Percentiles rank a stretch among this genome's conserved stretches.
phyloP scores from a whole-genome alignment of 2,113 vertebrate species.

The Myxocyprinus asiaticus region DNA sequence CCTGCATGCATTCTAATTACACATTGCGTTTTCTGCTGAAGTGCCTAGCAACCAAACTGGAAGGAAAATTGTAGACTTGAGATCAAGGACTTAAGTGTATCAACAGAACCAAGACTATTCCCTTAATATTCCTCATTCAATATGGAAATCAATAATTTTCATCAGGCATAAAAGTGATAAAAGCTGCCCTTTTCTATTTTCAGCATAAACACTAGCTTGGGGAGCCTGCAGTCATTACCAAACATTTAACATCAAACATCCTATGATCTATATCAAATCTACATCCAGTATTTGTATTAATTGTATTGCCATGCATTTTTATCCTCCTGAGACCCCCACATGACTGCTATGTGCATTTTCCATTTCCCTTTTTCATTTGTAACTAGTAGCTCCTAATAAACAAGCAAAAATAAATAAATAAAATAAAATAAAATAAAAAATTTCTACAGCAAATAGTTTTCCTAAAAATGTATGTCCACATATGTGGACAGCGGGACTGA shows the following conservation, averaged over 20 bases:
- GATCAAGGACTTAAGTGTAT: conserved; percentile 18
- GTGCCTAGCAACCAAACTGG: conserved; percentile 26
- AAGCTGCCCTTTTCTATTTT: conserved; percentile 14
- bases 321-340: too few relatives aligned
- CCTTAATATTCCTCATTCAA: conserved; percentile 16
- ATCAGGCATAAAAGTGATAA: background rate
- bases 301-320: too few relatives aligned
- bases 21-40: conserved; percentile 15
- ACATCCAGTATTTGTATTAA: too few relatives aligned
- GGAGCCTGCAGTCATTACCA: background rate
- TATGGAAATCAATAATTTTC: conserved; percentile 34
- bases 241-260: background rate
- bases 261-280: background rate
- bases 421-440: too few relatives aligned
- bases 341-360: too few relatives aligned
- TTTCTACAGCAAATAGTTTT: too few relatives aligned
- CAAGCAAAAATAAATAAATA: too few relatives aligned
- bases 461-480: too few relatives aligned
- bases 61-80: background rate
- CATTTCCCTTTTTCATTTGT: too few relatives aligned
- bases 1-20: conserved; percentile 13
- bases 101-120: background rate
- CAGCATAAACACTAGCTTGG: background rate
- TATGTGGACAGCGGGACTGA: too few relatives aligned
- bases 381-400: too few relatives aligned